phyloP scores from a whole-genome alignment of 2,888 invertebrate genomes.

The Drosophila percnosoma region DNA sequence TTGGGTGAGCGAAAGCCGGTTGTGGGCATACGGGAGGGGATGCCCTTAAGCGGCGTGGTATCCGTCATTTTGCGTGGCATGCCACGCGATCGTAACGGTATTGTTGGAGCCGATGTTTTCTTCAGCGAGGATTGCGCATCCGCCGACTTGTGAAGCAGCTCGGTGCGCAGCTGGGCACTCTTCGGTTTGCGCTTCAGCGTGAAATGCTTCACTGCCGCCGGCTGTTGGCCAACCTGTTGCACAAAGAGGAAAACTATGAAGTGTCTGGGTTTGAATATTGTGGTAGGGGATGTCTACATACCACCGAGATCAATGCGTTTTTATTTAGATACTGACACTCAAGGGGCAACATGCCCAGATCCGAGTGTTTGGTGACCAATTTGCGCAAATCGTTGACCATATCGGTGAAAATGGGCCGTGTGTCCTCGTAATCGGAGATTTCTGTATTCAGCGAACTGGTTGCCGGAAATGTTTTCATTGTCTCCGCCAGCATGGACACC shows the following conservation, averaged over 20 bases:
- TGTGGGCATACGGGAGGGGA: slow-evolving; percentile 92
- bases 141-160: slow-evolving; percentile 95
- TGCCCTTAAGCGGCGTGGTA: slow-evolving; percentile 96
- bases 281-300: slow-evolving; percentile 78
- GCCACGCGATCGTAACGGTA: slow-evolving; percentile 93
- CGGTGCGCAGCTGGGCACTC: slow-evolving; percentile 94
- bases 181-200: slow-evolving; percentile 97
- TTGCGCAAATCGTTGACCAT: slow-evolving; percentile 93
- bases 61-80: slow-evolving; percentile 99
- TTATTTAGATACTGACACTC: slow-evolving; percentile 99
- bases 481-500: slow-evolving; percentile 98
- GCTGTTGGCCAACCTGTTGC: slow-evolving; percentile 90
- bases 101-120: slow-evolving; percentile 94
- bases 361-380: slow-evolving; percentile 93
- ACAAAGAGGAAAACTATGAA: background rate
- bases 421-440: slow-evolving; percentile 94
- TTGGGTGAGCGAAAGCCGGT: slow-evolving; percentile 87
- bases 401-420: slow-evolving; percentile 95
- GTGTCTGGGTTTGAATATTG: too few species aligned
- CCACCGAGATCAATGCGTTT: slow-evolving; percentile 94
- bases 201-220: slow-evolving; percentile 95
- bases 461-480: slow-evolving; percentile 96
- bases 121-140: slow-evolving; percentile 96
- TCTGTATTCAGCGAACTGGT: slow-evolving; percentile 95
- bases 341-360: slow-evolving; percentile 94